These are phyloP conservation scores for Zaprionus kolodkinae DNA, from an alignment of 1,140 invertebrate genomes.

Conservation along the genomic window DNA sequence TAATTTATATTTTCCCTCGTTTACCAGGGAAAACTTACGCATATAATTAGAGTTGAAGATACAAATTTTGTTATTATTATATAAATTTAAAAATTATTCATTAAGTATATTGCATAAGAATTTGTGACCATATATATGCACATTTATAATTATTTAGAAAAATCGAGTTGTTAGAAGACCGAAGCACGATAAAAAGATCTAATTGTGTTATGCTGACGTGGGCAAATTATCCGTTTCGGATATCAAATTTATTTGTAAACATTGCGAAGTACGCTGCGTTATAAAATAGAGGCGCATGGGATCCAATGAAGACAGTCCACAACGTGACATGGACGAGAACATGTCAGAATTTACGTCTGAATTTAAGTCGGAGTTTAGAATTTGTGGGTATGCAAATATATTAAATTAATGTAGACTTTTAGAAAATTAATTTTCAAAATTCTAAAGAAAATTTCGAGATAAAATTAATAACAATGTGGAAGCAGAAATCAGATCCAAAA, in stretches of 20 bases:
- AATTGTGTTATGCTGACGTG: conserved; percentile 35
- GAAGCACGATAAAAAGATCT: conserved; percentile 4
- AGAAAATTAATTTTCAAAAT: not conserved
- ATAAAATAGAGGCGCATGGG: conserved; percentile 23
- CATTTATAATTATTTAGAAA: not conserved
- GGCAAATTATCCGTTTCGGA: not conserved
- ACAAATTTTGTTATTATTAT: not conserved
- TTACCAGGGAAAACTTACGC: not conserved
- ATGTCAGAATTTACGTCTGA: conserved; percentile 23
- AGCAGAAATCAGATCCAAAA: not conserved
- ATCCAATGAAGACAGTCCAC: conserved; percentile 35
- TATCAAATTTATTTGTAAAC: conserved; percentile 36
- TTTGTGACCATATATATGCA: not conserved
- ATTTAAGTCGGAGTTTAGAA: conserved; percentile 8
- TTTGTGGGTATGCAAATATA: conserved; percentile 33
- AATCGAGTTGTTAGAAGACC: not conserved
- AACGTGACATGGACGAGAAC: conserved; percentile 49
- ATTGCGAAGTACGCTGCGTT: conserved; percentile 2
- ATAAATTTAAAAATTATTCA: not conserved
- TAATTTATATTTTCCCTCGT: too few relatives aligned
- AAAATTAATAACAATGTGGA: not conserved
- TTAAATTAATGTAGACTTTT: not conserved
- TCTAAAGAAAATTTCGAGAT: not conserved
- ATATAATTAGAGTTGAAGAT: too few relatives aligned
- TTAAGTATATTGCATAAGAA: not conserved